A percentile compares a stretch with the other conserved stretches of the same genome.
phyloP scores from a whole-genome alignment of 1,140 invertebrate species.

The Lordiphosa clarofinis region DNA sequence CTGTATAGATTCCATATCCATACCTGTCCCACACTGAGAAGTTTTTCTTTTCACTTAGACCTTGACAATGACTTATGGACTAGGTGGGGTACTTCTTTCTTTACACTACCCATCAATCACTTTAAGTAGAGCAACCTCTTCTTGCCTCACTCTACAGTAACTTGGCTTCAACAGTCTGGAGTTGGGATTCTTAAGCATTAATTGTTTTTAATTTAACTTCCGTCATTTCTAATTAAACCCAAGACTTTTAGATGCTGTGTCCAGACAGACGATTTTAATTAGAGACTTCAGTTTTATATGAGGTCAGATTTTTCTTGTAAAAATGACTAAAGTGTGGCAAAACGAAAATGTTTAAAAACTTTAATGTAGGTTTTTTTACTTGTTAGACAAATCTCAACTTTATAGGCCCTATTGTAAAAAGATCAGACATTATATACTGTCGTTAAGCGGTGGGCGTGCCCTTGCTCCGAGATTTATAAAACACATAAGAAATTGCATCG shows the following conservation, averaged over 20 bases:
- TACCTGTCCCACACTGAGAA: slow-evolving; percentile 10
- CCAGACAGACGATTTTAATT: slow-evolving; percentile 51
- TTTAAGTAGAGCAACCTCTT: slow-evolving; percentile 21
- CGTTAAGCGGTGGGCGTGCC: no score
- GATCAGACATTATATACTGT: no score
- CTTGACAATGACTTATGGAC: no score
- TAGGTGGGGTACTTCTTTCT: slow-evolving; percentile 2
- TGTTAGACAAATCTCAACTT: no score
- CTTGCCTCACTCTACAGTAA: no score
- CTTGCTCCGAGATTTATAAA: no score
- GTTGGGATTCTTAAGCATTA: slow-evolving; percentile 45
- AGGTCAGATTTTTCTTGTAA: slow-evolving; percentile 43
- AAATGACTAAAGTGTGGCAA: no score
- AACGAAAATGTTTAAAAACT: no score
- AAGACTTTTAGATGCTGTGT: background rate
- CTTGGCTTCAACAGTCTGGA: background rate
- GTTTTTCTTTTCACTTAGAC: background rate
- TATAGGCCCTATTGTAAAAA: no score
- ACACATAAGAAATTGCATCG: no score
- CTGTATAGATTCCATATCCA: slow-evolving; percentile 29
- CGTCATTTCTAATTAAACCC: slow-evolving; percentile 61
- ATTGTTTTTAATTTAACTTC: slow-evolving; percentile 73
- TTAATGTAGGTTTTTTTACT: no score
- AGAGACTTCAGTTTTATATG: slow-evolving; percentile 20
- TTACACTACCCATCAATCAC: slow-evolving; percentile 15